Evolutionary conservation across 2,113 vertebrate genomes (phyloP).

Genomic region (Neotragus pygmaeus): DNA sequence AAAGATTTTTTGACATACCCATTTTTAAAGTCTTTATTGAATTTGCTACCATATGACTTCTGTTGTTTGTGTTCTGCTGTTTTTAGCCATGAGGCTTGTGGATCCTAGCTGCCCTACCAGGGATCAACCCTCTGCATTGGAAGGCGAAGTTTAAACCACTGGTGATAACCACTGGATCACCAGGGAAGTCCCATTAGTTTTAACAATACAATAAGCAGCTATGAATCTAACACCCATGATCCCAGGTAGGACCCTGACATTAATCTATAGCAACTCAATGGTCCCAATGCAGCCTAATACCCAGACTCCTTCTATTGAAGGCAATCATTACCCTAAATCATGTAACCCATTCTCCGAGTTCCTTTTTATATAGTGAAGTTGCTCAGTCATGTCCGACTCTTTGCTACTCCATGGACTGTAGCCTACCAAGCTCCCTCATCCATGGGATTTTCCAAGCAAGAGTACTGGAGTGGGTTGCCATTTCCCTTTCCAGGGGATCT

Average conservation of each 20-base stretch:
- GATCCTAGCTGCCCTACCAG: neutral
- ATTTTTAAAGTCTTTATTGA: neutral
- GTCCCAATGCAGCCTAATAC: neutral
- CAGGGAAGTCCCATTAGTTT: neutral
- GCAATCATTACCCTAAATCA: neutral
- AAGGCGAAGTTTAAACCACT: neutral
- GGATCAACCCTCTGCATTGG: neutral
- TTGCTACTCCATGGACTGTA: neutral
- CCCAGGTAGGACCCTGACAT: neutral
- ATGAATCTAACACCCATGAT: neutral
- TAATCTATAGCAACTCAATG: neutral
- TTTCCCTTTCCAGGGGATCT: neutral
- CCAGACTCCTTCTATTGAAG: neutral
- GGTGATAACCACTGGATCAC: neutral
- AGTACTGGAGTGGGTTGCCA: neutral
- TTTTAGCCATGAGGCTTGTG: neutral
- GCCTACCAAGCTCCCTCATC: neutral
- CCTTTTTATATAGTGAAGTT: neutral
- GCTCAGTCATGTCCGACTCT: neutral
- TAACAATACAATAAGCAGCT: neutral
- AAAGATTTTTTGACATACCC: accelerated
- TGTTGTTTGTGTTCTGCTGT: neutral
- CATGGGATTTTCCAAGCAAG: neutral
- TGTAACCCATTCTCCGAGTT: neutral
- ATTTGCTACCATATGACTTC: neutral